Conservation (phyloP, 2,797 vertebrate genomes). For the Pangasius djambal region DNA sequence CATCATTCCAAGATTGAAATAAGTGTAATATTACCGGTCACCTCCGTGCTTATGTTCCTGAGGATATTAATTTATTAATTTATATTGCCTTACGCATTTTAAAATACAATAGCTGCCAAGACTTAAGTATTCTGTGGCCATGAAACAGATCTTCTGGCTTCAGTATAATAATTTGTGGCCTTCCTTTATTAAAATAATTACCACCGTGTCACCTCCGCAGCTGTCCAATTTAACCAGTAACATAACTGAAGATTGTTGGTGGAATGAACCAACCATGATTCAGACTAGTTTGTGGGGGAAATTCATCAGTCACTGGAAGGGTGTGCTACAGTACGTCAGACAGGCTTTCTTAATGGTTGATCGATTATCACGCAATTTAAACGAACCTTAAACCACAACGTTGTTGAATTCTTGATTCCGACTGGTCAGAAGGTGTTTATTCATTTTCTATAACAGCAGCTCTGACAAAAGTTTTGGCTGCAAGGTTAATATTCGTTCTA, state of each 20-base stretch:
- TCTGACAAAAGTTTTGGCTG: too few relatives aligned
- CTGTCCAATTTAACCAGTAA: neutral
- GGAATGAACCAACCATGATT: neutral
- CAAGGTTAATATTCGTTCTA: too few relatives aligned
- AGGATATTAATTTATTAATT: too few relatives aligned
- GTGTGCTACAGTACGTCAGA: neutral
- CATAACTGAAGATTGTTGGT: neutral
- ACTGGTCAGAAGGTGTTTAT: neutral
- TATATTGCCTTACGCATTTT: neutral
- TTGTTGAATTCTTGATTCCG: too few relatives aligned
- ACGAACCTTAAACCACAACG: neutral
- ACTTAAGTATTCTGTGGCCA: neutral
- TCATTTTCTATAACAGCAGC: neutral
- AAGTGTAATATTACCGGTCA: neutral
- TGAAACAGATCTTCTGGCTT: neutral
- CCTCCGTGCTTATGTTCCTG: too few relatives aligned
- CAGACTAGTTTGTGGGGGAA: neutral
- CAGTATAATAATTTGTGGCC: neutral
- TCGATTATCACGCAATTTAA: too few relatives aligned
- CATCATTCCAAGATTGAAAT: neutral
- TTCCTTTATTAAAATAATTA: neutral
- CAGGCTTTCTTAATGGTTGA: too few relatives aligned
- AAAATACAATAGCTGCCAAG: neutral
- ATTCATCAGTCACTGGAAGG: neutral
- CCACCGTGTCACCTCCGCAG: neutral